Evolutionary conservation across 2,797 vertebrate genomes (phyloP).

Genomic region (Halcyon chelicuti): DNA sequence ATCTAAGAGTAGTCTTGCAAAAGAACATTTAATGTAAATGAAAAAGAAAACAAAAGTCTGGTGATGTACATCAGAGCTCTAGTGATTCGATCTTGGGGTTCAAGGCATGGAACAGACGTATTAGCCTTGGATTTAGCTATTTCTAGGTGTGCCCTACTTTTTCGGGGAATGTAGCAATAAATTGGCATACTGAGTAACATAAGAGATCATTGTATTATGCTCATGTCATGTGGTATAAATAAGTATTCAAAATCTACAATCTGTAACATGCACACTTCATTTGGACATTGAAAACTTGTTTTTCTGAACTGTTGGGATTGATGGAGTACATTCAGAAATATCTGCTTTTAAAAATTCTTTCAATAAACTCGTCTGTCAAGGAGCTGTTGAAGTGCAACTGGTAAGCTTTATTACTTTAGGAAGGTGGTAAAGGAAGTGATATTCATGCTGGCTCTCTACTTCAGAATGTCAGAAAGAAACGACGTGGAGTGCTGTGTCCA

Average conservation of each 20-base stretch:
- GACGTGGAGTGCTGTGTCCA: background rate
- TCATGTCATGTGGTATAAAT: slow-evolving; percentile 45
- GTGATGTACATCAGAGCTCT: background rate
- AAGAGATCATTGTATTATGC: slow-evolving; percentile 33
- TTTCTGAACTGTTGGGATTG: background rate
- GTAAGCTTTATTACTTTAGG: background rate
- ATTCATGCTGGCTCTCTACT: accelerated
- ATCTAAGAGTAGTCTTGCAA: background rate
- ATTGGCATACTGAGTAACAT: background rate
- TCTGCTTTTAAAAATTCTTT: slow-evolving; percentile 40
- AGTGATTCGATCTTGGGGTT: background rate
- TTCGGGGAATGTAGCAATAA: slow-evolving; percentile 19
- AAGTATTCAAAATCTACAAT: background rate
- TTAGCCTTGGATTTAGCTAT: background rate
- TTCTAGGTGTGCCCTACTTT: slow-evolving; percentile 4
- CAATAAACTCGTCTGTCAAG: slow-evolving; percentile 21
- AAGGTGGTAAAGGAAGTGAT: background rate
- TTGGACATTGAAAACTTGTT: slow-evolving; percentile 19
- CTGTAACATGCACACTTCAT: background rate
- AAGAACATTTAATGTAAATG: slow-evolving; percentile 31
- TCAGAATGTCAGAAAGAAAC: background rate
- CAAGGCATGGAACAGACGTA: background rate
- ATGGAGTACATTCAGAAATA: background rate
- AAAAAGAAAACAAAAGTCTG: background rate
- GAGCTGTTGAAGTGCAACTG: background rate